A percentile compares a stretch with the other conserved stretches of the same genome.
Conservation (phyloP, 1,140 invertebrate genomes). For the Stegodyphus mimosarum region DNA sequence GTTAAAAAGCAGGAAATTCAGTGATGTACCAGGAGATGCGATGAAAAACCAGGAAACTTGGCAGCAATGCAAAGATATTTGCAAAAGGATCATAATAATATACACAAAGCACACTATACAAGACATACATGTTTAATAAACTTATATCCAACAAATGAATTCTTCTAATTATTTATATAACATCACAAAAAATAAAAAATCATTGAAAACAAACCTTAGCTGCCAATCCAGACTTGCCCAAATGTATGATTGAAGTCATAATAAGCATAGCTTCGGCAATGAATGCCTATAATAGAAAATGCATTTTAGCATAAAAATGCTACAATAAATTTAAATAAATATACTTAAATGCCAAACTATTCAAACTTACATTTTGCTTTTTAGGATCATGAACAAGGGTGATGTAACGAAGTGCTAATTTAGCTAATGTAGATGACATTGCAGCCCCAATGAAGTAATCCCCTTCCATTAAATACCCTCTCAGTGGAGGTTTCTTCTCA, state of each 20-base stretch:
- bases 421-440: conserved; percentile 89
- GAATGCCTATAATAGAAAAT: conserved; percentile 70
- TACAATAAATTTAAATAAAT: not conserved
- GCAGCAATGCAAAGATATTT: no score
- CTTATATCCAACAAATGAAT: no score
- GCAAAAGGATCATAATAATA: no score
- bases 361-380: conserved; percentile 63
- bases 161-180: no score
- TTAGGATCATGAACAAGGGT: conserved; percentile 66
- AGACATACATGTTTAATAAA: no score
- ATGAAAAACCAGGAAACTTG: no score
- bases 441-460: conserved; percentile 97
- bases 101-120: no score
- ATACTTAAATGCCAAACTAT: not conserved
- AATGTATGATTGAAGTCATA: conserved; percentile 86
- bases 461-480: conserved; percentile 91
- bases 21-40: no score
- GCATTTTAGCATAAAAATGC: conserved; percentile 37
- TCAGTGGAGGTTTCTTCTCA: conserved; percentile 77
- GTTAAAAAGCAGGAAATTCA: no score
- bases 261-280: conserved; percentile 88
- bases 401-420: conserved; percentile 85
- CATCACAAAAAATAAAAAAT: not conserved
- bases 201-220: conserved; percentile 66
- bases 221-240: conserved; percentile 79